Percentiles rank a stretch among this genome's conserved stretches.
Conservation (phyloP, 2,888 invertebrate genomes). For the Therioaphis trifolii region DNA sequence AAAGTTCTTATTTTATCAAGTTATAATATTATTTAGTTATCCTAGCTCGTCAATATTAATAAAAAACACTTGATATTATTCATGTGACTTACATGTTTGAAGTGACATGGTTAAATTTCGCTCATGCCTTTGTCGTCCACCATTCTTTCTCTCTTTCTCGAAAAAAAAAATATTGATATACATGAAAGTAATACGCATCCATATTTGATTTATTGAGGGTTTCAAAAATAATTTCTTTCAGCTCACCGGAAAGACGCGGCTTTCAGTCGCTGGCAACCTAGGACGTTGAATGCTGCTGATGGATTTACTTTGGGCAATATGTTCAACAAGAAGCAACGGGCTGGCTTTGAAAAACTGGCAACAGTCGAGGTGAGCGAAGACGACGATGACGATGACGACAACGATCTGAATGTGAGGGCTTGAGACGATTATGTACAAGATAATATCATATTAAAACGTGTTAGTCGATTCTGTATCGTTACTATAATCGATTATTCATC, state of each 20-base stretch:
- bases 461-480: slow-evolving; percentile 32
- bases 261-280: slow-evolving; percentile 47
- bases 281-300: slow-evolving; percentile 15
- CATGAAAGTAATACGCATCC: too few species aligned
- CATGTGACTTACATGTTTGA: too few species aligned
- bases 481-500: not conserved
- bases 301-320: slow-evolving; percentile 57
- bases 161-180: too few species aligned
- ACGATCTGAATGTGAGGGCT: slow-evolving; percentile 44
- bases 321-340: slow-evolving; percentile 53
- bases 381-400: slow-evolving; percentile 12
- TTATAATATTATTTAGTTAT: too few species aligned
- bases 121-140: too few species aligned
- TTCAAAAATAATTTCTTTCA: slow-evolving; percentile 9
- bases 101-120: too few species aligned
- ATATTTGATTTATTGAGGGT: not conserved
- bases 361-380: slow-evolving; percentile 58
- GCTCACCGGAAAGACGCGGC: slow-evolving; percentile 24
- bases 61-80: too few species aligned
- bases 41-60: too few species aligned
- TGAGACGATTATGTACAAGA: not conserved
- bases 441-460: not conserved
- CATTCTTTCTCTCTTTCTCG: too few species aligned
- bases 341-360: slow-evolving; percentile 57
- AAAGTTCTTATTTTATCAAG: too few species aligned